Evolutionary conservation across 64 coral and sea anemone species (phyloP), one percentile per base, ranked within the genome.

Genomic region (Hydrozoanthus tunicans): DNA sequence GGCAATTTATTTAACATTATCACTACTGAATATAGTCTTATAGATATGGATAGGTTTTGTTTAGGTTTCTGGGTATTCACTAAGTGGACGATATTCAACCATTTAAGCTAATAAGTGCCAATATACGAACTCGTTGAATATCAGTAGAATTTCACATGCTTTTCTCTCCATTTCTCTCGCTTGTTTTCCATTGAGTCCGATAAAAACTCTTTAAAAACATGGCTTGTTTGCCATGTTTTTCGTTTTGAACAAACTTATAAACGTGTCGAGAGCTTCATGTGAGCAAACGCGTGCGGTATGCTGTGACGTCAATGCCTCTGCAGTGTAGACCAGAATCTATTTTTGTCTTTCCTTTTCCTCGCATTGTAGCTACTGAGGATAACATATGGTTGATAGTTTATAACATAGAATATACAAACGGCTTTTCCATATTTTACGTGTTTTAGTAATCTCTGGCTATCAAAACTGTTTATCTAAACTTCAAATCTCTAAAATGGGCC

Each of bases 261-360:
- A 51, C 75, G 3, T 5, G 53, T 53, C 58, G 78, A 8, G 3
- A 23, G 23, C 32, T 51, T 43, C 84, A 15, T 8, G 56, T n/a
- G 32, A 70, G 9, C 82, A 58, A 70, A 58, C 64, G 9, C 82
- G 82, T 12, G 7, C 53, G 64, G 82, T 12, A 71, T 86, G 24
- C 14, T 6, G 32, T 88, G 84, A 88, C 84, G 84, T 88, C 84
- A 88, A 73, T 20, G 17, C 54, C 68, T 57, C 64, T 24, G 9
- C 20, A 20, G 26, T 88, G 51, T 70, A 24, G 56, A 75, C 0
- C 56, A 57, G 66, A 6, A 32, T 88, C 70, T 59, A 73, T 88
- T 73, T 73, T 51, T 60, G 24, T 51, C 68, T 74, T 62, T 60
- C 7, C 62, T 65, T 83, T 82, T 83, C 57, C 55, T 13, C 68